These are phyloP conservation scores for Rhingia rostrata DNA, from an alignment of 2,888 invertebrate species.

Conservation along the genomic window DNA sequence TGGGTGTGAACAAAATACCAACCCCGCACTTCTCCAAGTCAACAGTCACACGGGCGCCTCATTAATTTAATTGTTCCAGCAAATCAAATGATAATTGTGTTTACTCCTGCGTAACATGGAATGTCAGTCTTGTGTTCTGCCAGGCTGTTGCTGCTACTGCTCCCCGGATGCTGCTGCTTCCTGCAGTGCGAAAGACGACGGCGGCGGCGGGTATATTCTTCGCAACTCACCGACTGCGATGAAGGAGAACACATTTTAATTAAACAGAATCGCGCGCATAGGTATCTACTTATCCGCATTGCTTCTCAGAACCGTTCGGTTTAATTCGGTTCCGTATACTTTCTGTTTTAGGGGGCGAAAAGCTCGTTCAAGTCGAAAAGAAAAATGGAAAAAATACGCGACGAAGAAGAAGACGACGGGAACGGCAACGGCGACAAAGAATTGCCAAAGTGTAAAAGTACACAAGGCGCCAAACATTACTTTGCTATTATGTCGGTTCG, in stretches of 20 bases:
- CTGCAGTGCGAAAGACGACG: constrained; percentile 47
- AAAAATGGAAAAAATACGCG: constrained; percentile 9
- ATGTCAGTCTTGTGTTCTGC: constrained; percentile 60
- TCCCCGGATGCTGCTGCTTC: constrained; percentile 36
- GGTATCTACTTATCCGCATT: constrained; percentile 56
- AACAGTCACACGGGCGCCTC: constrained; percentile 69
- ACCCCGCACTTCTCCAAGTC: constrained; percentile 27
- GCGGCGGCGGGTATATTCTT: constrained; percentile 1
- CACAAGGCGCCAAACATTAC: constrained; percentile 73
- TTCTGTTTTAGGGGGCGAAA: constrained; percentile 19
- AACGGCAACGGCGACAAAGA: neutral
- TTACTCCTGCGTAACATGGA: constrained; percentile 70
- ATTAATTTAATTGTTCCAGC: constrained; percentile 74
- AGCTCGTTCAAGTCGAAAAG: constrained; percentile 40
- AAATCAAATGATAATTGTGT: constrained; percentile 73
- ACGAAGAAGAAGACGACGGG: constrained; percentile 3
- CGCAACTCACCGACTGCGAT: constrained; percentile 40
- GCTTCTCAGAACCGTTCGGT: neutral
- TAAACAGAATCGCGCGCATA: constrained; percentile 66
- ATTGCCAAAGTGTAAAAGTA: constrained; percentile 67
- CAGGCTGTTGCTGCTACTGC: constrained; percentile 61
- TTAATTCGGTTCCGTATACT: constrained; percentile 31
- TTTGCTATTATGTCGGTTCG: constrained; percentile 68
- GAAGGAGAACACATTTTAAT: constrained; percentile 72
- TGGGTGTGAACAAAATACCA: neutral